Base-by-base conservation (phyloP, 2,888 invertebrate species). In the Drosophila leonis region DNA sequence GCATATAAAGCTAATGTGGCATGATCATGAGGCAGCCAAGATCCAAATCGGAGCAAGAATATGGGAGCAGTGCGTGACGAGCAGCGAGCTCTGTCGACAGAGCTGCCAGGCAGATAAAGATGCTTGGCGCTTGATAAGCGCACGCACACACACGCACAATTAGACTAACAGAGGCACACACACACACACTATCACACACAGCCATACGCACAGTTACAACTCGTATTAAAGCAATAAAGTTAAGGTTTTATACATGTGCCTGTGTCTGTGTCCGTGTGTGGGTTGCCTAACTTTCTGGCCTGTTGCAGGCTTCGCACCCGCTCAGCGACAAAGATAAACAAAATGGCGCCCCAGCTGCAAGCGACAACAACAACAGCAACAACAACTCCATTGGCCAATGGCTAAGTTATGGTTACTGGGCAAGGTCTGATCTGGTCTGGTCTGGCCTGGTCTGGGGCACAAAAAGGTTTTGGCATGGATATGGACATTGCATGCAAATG, bases 301-400 rank as follows among this genome's bases (percentile, higher is more conserved):
- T 72, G 69, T 80, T 72, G 72, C 72, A 42, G 44, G 61, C 55
- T 83, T 74, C 64, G 68, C 80, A 81, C 80, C 61, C 72, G 82
- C 72, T 72, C 68, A 72, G 84, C 87, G 87, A 83, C 88, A 88
- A 88, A 88, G 80, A 88, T 88, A 83, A 83, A 88, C 88, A 83
- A 83, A 83, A 83, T 83, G 83, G 83, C 83, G 83, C 88, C 77
- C 71, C 48, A 67, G 37, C 62, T 56, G 31, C 46, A 37, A 49
- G 49, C 49, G 49, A 49, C 49, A 49, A 49, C 49, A 49, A 18
- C 49, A 33, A 48, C 62, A 51, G 33, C 65, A 51, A 48, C 64
- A 33, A 62, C 61, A 62, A 54, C 69, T 55, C 48, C 60, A 63
- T 56, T 74, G 74, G 88, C 82, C 80, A 83, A 82, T 87, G 83